Base-by-base conservation (phyloP, 2,797 vertebrate species). In the Myripristis jacobus region DNA sequence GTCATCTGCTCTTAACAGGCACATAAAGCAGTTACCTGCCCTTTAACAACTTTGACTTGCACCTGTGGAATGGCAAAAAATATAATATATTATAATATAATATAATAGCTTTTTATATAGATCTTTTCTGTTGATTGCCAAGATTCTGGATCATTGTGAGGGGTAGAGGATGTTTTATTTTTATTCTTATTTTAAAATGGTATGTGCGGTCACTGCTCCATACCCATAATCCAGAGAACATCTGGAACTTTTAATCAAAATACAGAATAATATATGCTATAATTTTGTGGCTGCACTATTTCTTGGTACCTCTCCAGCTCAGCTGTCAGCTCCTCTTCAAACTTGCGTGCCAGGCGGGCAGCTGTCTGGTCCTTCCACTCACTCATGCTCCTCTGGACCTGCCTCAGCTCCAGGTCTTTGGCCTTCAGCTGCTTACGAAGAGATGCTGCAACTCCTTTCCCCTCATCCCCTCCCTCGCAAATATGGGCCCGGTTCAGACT, bases 311-410 rank as follows among this genome's bases (percentile, higher is more conserved):
- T 93, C 59, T 95, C 92, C 68, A 93, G 64, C 47, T 95, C 94
- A 0, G 80, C 52, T 0, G 75, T 93, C 62, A 94, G 43, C 79
- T 94, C 91, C 19, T 94, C 91, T 72, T 94, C 87, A 62, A 94
- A 93, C 83, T 87, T 92, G 77, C 29, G 50, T 0, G 94, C 86
- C 57, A 94, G 91, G 2, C 87, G 88, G 29, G 87, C 77, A 0
- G 91, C 75, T 1, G 92, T 92, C 79, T 87, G 85, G 7, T 92
- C 92, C 72, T 93, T 94, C 94, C 94, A 93, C 71, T 87, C 85
- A 36, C 6, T 58, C 94, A 93, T 92, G 75, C 70, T 91, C 77
- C 76, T 91, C 85, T 93, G 93, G 51, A 94, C 82, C 75, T 87
- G 87, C 56, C 77, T 72, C 69, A 94, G 89, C 84, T 94, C 92